Evolutionary conservation across 2,888 invertebrate genomes (phyloP).

Genomic region (Eumacrocentrus americanus): DNA sequence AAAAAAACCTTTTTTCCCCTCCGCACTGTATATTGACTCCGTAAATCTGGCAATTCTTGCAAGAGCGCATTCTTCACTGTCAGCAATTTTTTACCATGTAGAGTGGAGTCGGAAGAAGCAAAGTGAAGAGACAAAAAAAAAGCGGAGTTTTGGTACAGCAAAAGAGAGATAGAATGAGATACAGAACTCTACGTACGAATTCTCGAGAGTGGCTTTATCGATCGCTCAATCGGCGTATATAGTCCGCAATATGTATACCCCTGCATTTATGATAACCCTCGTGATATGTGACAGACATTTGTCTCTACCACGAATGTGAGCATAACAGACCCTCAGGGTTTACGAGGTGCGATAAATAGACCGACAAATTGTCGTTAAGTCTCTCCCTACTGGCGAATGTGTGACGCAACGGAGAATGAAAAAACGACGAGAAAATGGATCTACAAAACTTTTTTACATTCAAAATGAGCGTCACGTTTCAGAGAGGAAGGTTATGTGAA

Average conservation of each 20-base stretch:
- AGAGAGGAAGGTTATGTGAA: conserved; percentile 7
- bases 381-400: background rate
- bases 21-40: conserved; percentile 21
- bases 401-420: background rate
- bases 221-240: conserved; percentile 47
- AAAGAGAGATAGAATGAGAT: background rate
- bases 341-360: conserved; percentile 45
- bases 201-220: conserved; percentile 38
- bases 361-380: conserved; percentile 43
- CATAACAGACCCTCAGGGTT: conserved; percentile 41
- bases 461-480: conserved; percentile 21
- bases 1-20: conserved; percentile 14
- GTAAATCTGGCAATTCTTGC: conserved; percentile 23
- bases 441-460: conserved; percentile 12
- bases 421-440: background rate
- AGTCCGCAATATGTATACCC: conserved; percentile 45
- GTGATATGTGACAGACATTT: conserved; percentile 58
- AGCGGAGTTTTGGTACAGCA: background rate
- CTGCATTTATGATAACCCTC: conserved; percentile 45
- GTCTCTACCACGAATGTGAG: conserved; percentile 52
- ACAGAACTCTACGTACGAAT: background rate
- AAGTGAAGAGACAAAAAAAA: conserved; percentile 9
- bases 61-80: conserved; percentile 27
- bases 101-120: conserved; percentile 12
- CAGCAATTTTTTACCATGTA: conserved; percentile 27